A percentile compares a stretch with the other conserved stretches of the same genome.
Conservation (phyloP, 2,888 invertebrate genomes). For the Dryobota labecula region DNA sequence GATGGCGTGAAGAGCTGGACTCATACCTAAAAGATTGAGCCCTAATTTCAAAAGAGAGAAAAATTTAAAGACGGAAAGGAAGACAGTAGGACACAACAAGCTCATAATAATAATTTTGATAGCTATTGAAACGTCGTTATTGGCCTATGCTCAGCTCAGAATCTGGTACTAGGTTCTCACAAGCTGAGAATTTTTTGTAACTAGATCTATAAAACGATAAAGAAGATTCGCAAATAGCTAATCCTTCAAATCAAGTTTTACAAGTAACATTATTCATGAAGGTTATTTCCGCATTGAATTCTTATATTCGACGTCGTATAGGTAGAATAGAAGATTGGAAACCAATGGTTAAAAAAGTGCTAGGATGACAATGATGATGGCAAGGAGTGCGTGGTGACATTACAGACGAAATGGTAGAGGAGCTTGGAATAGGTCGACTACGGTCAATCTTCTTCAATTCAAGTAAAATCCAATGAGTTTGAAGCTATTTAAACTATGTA, state of each 20-base stretch:
- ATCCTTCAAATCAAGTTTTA: conserved; percentile 17
- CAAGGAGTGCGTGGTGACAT: not conserved
- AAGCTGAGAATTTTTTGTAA: not conserved
- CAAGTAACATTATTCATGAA: conserved; percentile 4
- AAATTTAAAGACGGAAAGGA: not conserved
- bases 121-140: not conserved
- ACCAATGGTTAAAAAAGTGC: not conserved
- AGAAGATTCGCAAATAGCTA: not conserved
- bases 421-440: not conserved
- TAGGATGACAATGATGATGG: not conserved
- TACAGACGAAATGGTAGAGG: not conserved
- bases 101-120: not conserved
- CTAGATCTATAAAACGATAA: conserved; percentile 12
- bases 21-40: not conserved
- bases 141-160: not conserved
- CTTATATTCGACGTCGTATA: not conserved
- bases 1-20: not conserved
- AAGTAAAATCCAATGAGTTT: too few relatives aligned
- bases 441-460: not conserved
- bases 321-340: not conserved
- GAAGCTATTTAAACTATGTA: too few relatives aligned
- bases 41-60: not conserved
- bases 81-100: not conserved
- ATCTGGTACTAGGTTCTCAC: not conserved
- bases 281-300: conserved; percentile 11